These are phyloP conservation scores for Periphyllus acericola DNA, from an alignment of 2,888 invertebrate genomes.

Conservation along the genomic window DNA sequence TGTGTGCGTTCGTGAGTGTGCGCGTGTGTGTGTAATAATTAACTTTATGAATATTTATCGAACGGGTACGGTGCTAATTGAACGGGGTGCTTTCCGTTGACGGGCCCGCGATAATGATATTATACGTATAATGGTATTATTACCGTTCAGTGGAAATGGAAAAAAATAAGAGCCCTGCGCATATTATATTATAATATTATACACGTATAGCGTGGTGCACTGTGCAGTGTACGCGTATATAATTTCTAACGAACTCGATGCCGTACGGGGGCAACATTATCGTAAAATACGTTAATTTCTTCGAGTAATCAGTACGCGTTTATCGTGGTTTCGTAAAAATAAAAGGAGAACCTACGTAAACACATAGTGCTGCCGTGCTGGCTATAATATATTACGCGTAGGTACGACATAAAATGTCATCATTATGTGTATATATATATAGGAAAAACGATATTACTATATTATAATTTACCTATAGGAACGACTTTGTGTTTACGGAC, in stretches of 20 bases:
- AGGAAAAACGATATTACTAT: no score
- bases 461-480: no score
- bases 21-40: not conserved
- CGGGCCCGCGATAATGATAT: not conserved
- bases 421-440: no score
- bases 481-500: no score
- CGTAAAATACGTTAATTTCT: not conserved
- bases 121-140: not conserved
- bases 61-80: constrained; percentile 30
- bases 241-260: no score
- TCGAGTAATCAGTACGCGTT: not conserved
- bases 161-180: not conserved
- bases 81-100: not conserved
- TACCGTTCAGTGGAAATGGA: not conserved
- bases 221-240: no score
- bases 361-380: no score
- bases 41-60: constrained; percentile 41
- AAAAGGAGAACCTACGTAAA: no score
- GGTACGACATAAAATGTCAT: no score
- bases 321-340: no score
- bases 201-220: no score
- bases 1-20: not conserved
- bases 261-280: not conserved
- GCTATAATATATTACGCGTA: no score
- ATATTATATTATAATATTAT: not conserved